A percentile compares a stretch with the other conserved stretches of the same genome.
These are phyloP conservation scores for Medauroidea extradentata DNA, from an alignment of 1,140 invertebrate genomes.

Conservation along the genomic window DNA sequence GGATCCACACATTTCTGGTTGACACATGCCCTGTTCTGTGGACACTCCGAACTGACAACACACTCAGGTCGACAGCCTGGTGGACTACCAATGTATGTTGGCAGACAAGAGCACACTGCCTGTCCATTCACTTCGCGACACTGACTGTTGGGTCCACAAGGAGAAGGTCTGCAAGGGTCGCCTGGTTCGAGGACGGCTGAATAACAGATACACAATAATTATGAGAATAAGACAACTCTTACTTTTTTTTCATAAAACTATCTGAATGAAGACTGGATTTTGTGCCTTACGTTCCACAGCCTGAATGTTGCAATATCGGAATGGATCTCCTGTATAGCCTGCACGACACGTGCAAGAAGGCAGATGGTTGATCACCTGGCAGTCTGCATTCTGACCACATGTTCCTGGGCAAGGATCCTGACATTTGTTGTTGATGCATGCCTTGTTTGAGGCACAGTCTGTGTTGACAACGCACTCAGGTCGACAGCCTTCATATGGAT, in stretches of 20 bases:
- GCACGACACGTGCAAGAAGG: conserved; percentile 65
- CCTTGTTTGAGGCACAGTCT: conserved; percentile 65
- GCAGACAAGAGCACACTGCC: conserved; percentile 62
- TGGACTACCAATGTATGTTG: conserved; percentile 75
- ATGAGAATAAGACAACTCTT: conserved; percentile 3
- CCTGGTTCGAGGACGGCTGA: conserved; percentile 13
- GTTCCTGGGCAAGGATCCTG: conserved; percentile 70
- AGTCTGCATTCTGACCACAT: conserved; percentile 69
- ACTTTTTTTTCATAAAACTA: conserved; percentile 33
- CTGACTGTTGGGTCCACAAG: conserved; percentile 41
- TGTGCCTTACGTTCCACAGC: conserved; percentile 40
- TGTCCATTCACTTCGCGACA: conserved; percentile 35
- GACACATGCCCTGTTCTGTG: conserved; percentile 54
- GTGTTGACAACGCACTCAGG: conserved; percentile 68
- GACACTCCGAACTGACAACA: conserved; percentile 56
- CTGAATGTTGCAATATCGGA: conserved; percentile 53
- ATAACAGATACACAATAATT: conserved; percentile 32
- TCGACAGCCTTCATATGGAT: conserved; percentile 67
- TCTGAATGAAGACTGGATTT: conserved; percentile 26
- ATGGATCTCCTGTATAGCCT: conserved; percentile 72
- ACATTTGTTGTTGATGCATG: conserved; percentile 71
- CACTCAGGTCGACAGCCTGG: conserved; percentile 26
- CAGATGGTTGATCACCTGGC: conserved; percentile 66
- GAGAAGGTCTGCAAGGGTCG: conserved; percentile 31
- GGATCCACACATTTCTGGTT: conserved; percentile 61